phyloP scores from a whole-genome alignment of 2,797 vertebrate species.

The Labroides dimidiatus region DNA sequence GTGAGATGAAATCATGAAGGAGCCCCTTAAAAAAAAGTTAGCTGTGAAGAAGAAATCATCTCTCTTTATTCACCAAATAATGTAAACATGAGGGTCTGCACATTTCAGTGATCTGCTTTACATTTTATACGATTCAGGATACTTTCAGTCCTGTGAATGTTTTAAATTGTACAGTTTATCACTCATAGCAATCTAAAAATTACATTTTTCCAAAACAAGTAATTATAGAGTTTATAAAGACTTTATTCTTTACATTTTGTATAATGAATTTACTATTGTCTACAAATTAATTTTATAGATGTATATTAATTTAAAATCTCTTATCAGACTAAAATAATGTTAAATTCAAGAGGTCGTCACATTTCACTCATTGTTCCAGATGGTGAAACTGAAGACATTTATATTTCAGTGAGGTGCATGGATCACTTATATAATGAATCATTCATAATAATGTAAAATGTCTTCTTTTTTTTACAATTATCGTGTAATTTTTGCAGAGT shows the following conservation, averaged over 20 bases:
- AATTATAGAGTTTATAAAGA: not conserved
- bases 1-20: not conserved
- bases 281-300: constrained; percentile 43
- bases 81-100: not conserved
- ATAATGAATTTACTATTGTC: constrained; percentile 18
- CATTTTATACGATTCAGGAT: not conserved
- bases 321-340: not conserved
- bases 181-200: not conserved
- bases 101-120: not conserved
- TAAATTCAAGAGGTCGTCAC: not conserved
- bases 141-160: not conserved
- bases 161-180: too few relatives aligned
- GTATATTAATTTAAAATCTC: too few relatives aligned
- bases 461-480: constrained; percentile 6
- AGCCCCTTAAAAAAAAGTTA: not conserved
- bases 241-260: not conserved
- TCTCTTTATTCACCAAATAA: not conserved
- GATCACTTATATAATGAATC: too few relatives aligned
- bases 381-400: not conserved
- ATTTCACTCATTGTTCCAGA: not conserved
- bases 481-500: not conserved
- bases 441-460: not conserved
- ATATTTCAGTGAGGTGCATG: too few relatives aligned
- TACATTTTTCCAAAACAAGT: constrained; percentile 3
- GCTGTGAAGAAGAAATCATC: not conserved